Evolutionary conservation across 2,888 invertebrate genomes (phyloP).

Genomic region (Phyllotreta striolata): DNA sequence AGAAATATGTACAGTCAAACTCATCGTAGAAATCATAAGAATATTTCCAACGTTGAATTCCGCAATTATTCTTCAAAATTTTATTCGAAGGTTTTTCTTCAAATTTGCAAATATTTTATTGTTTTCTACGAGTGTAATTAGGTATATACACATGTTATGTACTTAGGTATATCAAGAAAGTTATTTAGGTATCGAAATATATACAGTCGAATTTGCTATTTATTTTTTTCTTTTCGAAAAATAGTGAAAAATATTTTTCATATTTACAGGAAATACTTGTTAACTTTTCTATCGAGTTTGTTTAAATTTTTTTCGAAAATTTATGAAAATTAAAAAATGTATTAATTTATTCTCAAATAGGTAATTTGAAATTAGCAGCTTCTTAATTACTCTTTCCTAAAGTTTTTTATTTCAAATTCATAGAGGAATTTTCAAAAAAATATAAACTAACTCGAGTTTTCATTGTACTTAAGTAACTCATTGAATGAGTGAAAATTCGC

Average conservation of each 20-base stretch:
- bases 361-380: no score
- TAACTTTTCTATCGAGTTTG: neutral
- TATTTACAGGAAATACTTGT: constrained; percentile 12
- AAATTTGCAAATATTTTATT: constrained; percentile 4
- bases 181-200: constrained; percentile 44
- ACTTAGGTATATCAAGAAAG: constrained; percentile 47
- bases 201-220: constrained; percentile 39
- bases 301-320: constrained; percentile 9
- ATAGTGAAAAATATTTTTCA: constrained; percentile 32
- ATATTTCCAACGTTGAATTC: neutral
- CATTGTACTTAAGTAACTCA: no score
- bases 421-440: no score
- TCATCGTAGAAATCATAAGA: constrained; percentile 22
- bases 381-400: no score
- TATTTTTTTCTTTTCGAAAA: constrained; percentile 39
- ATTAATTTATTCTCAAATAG: no score
- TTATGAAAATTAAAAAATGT: neutral
- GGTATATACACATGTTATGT: constrained; percentile 48
- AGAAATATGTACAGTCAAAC: constrained; percentile 54
- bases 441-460: no score
- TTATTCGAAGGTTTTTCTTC: neutral
- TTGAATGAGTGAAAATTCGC: no score
- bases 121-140: constrained; percentile 30
- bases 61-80: neutral
- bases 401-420: no score